A percentile compares a stretch with the other conserved stretches of the same genome.
phyloP scores from a whole-genome alignment of 2,113 vertebrate genomes.

The Sterrhoptilus dennistouni region DNA sequence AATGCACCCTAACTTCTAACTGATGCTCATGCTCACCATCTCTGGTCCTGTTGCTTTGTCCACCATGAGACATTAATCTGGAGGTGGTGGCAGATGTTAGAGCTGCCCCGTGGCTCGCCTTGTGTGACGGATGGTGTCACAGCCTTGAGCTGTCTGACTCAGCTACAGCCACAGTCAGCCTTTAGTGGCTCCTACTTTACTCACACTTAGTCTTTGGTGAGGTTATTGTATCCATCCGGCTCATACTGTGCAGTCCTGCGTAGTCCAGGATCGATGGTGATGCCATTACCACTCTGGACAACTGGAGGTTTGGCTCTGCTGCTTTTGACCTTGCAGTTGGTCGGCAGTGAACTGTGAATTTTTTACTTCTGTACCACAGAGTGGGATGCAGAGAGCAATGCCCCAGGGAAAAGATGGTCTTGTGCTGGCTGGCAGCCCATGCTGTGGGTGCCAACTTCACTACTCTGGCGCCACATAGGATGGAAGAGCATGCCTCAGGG shows the following conservation, averaged over 20 bases:
- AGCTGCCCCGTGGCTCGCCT: neutral
- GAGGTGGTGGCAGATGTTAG: neutral
- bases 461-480: neutral
- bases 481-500: rapidly evolving
- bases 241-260: rapidly evolving
- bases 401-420: neutral
- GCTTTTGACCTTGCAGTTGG: neutral
- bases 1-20: neutral
- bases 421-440: neutral
- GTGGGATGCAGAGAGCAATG: neutral
- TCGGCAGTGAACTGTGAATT: neutral
- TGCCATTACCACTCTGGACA: neutral
- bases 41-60: neutral
- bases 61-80: rapidly evolving
- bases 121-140: rapidly evolving
- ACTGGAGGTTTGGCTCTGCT: neutral
- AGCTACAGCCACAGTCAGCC: neutral
- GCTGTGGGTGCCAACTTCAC: neutral
- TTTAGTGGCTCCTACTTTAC: neutral
- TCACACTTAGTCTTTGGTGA: neutral
- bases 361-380: neutral
- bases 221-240: neutral
- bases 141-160: neutral
- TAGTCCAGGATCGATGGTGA: neutral
- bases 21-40: neutral